These are phyloP conservation scores for Xiphorhynchus erythropygius DNA, from an alignment of 2,797 vertebrate species.

Conservation along the genomic window DNA sequence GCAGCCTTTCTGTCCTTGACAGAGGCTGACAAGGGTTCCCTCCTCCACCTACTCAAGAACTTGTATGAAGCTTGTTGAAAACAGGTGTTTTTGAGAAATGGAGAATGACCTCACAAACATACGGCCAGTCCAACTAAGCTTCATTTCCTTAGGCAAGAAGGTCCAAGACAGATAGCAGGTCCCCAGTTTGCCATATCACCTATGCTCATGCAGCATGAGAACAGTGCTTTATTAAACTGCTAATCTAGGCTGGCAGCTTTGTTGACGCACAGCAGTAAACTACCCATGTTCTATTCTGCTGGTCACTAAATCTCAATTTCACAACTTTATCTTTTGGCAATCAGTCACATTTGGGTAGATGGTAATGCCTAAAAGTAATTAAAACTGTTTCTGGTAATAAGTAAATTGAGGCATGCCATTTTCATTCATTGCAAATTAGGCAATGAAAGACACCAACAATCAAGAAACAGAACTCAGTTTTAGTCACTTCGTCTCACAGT, in stretches of 20 bases:
- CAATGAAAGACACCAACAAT: not conserved
- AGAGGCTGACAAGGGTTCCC: not conserved
- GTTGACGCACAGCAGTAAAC: not conserved
- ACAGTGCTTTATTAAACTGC: not conserved
- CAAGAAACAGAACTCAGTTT: not conserved
- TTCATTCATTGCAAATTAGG: not conserved
- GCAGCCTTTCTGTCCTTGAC: not conserved
- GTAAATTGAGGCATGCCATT: not conserved
- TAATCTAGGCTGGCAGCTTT: not conserved
- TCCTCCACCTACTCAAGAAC: not conserved
- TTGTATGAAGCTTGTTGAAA: not conserved
- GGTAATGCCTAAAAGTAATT: not conserved
- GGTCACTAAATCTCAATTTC: not conserved
- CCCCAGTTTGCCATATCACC: not conserved
- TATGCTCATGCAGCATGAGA: not conserved
- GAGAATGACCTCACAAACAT: not conserved
- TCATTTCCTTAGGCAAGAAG: not conserved
- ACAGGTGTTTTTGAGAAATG: not conserved
- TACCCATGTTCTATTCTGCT: not conserved
- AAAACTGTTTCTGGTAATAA: not conserved
- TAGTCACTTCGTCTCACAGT: not conserved
- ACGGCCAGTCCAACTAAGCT: not conserved
- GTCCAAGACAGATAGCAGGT: not conserved
- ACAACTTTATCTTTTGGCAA: not conserved
- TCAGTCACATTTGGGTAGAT: not conserved